phyloP scores from a whole-genome alignment of 2,797 vertebrate species.

The Acrocephalus scirpaceus region DNA sequence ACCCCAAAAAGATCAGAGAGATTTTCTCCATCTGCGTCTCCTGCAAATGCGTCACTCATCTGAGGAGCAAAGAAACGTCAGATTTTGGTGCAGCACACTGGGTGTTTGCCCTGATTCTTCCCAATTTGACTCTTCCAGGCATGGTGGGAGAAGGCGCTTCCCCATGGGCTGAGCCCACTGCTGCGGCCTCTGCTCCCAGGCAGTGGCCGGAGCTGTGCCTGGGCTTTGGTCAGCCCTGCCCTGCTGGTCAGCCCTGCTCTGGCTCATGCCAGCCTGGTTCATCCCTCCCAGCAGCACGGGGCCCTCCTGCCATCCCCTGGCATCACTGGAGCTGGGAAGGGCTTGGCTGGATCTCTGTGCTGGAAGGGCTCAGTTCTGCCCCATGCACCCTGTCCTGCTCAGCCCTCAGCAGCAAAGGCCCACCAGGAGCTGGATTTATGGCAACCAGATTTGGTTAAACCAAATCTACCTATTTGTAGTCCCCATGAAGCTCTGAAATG shows the following conservation, averaged over 20 bases:
- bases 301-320: neutral
- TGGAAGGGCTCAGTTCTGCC: neutral
- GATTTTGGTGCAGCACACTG: rapidly evolving
- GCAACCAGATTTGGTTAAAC: neutral
- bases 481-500: neutral
- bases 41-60: rapidly evolving
- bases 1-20: neutral
- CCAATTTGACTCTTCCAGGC: neutral
- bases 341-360: neutral
- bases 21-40: neutral
- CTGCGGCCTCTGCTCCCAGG: neutral
- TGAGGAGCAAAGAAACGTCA: neutral
- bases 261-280: neutral
- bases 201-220: neutral
- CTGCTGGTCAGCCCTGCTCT: neutral
- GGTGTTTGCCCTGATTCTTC: neutral
- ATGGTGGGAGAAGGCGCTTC: rapidly evolving
- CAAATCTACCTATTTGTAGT: neutral
- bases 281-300: neutral
- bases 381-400: neutral
- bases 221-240: neutral
- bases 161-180: rapidly evolving
- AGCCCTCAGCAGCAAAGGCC: neutral
- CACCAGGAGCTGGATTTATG: neutral
- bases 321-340: neutral